Evolutionary conservation across 2,113 vertebrate genomes (phyloP), one percentile per base, ranked within the genome.

Genomic region (Coryphaenoides rupestris): DNA sequence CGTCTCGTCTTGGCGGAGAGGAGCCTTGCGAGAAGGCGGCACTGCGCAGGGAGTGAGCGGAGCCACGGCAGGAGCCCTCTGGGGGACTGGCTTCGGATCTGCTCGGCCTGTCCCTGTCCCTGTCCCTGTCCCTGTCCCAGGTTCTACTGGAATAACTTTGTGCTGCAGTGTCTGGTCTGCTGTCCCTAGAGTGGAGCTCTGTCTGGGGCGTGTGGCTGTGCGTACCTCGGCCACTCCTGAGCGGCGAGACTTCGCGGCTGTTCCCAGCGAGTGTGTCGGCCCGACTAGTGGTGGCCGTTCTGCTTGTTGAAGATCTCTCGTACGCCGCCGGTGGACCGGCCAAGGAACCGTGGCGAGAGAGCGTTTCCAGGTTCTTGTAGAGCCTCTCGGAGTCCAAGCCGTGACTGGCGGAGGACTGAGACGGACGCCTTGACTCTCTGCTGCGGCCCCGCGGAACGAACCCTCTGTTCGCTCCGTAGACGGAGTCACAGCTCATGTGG

Each of bases 341-440:
- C 0, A 79, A 75, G 9, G 85, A 87, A 2, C 75, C 79, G 4
- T 76, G 78, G 12, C 78, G 79, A 40, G 85, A 88, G 58, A 91
- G 88, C 0, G 84, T 84, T 70, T 91, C 88, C 2, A 91, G 80
- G 63, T 91, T 90, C 58, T 77, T 84, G 75, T 88, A 90, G 23
- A 91, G 77, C 66, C 75, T 89, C 66, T 91, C 89, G 16, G 91
- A 90, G 67, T 91, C 89, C 55, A 90, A 69, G 49, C 87, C 89
- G 73, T 89, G 88, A 15, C 78, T 78, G 54, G 84, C 74, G 15
- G 87, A 89, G 63, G 78, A 70, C 58, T 86, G 83, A 2, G 92
- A 91, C 21, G 90, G 85, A 53, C 80, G 87, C 62, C 81, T 76
- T 0, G 73, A 79, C 0, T 85, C 85, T 56, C 69, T 75, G 6